Base-by-base conservation (phyloP, 2,113 vertebrate genomes). In the Austrofundulus limnaeus region DNA sequence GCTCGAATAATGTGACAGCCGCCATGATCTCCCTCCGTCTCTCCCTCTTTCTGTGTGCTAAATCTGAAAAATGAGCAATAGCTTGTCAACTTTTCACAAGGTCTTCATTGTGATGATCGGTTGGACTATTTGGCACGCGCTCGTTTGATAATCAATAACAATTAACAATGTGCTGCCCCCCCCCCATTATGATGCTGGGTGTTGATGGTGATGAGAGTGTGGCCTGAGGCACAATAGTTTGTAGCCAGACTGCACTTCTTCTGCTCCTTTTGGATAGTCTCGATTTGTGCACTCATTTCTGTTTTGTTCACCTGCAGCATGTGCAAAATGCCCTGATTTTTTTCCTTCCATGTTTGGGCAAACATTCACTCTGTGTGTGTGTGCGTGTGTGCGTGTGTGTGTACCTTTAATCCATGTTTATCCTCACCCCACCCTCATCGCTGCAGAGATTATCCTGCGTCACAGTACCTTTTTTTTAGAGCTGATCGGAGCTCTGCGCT, bases 1-100 rank as follows among this genome's bases (percentile, higher is more conserved):
- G 90, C 92, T 82, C 93, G 93, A 93, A 95, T 95, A 95, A 95
- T 94, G 93, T 94, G 94, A 95, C 94, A 95, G 94, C 93, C 72
- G 75, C 80, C 70, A 68, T 78, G 48, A 85, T 79, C 75, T 79
- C 70, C 72, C 63, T 65, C 55, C 69, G 24, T 54, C 37, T 53
- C 20, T 47, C 57, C 2, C 48, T 28, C 15, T 10, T 28, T 15
- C 12, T 14, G 46, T 23, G 48, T 28, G 28, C 5, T 77, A 8
- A 28, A 25, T 58, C 69, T 54, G 2, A 23, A 55, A 65, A 14
- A 43, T 20, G 70, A 51, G 63, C 28, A 67, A 66, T 58, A 19
- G 54, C 51, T 15, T 59, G 67, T 66, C 66, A 54, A 23, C 66
- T 69, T 56, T 69, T 65, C 61, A 48, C 23, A 38, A 25, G 68